Evolutionary conservation across 2,113 vertebrate species (phyloP).

Genomic region (Crotalus helleri): DNA sequence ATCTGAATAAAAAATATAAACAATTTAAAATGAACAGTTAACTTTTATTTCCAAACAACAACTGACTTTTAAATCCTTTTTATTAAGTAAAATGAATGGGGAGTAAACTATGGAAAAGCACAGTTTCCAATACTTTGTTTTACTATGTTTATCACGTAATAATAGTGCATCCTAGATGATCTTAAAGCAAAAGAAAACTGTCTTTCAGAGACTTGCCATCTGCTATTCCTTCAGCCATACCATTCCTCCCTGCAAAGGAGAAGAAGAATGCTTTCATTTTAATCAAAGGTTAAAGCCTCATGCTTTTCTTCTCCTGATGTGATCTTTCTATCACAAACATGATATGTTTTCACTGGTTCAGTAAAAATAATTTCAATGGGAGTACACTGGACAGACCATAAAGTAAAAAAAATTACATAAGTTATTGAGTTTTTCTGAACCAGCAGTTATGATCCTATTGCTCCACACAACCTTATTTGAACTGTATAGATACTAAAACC

Average conservation of each 20-base stretch:
- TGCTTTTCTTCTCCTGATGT: background rate
- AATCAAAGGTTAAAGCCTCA: background rate
- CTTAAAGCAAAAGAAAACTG: background rate
- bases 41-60: background rate
- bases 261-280: background rate
- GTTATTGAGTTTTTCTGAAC: background rate
- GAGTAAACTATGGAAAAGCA: background rate
- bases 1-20: background rate
- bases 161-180: background rate
- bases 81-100: background rate
- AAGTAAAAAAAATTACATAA: background rate
- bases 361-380: background rate
- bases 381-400: background rate
- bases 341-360: background rate
- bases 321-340: background rate
- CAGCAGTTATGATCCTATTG: background rate
- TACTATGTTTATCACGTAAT: background rate
- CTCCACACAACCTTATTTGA: background rate
- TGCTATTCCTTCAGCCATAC: background rate
- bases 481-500: background rate
- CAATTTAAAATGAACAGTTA: background rate
- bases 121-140: background rate
- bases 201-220: background rate
- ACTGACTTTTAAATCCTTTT: background rate
- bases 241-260: background rate